Conservation (phyloP, 2,888 invertebrate genomes). For the Drosophila nigritarsus region DNA sequence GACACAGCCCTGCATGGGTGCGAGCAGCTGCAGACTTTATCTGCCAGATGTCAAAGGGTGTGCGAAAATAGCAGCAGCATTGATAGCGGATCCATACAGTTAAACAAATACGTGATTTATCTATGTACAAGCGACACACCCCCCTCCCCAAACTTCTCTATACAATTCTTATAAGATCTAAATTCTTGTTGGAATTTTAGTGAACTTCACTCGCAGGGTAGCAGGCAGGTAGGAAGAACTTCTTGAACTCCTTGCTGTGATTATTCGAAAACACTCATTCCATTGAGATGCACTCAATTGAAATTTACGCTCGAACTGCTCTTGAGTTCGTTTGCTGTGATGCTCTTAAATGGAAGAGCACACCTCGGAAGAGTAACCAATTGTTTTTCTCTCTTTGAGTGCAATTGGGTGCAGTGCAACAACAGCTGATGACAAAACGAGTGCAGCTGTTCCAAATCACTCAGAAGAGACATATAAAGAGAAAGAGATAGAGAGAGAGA, state of each 20-base stretch:
- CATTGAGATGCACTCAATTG: conserved; percentile 2
- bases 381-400: not conserved
- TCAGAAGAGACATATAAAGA: conserved; percentile 6
- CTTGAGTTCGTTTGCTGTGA: conserved; percentile 22
- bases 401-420: not conserved
- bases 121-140: not conserved
- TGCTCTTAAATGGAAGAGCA: conserved; percentile 42
- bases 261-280: not conserved
- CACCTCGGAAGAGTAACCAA: conserved; percentile 12
- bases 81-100: conserved; percentile 39
- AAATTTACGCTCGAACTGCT: not conserved
- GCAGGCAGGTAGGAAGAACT: too few species aligned
- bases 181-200: not conserved
- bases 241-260: not conserved
- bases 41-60: not conserved
- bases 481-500: not conserved
- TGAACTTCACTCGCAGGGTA: not conserved
- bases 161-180: not conserved
- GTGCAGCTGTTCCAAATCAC: conserved; percentile 11
- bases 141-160: not conserved
- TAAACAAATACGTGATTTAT: conserved; percentile 79
- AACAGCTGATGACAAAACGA: conserved; percentile 22
- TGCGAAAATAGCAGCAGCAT: not conserved
- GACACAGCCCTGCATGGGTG: not conserved
- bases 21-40: not conserved